These are phyloP conservation scores for Malurus elegans DNA, from an alignment of 2,113 vertebrate genomes.

Conservation along the genomic window DNA sequence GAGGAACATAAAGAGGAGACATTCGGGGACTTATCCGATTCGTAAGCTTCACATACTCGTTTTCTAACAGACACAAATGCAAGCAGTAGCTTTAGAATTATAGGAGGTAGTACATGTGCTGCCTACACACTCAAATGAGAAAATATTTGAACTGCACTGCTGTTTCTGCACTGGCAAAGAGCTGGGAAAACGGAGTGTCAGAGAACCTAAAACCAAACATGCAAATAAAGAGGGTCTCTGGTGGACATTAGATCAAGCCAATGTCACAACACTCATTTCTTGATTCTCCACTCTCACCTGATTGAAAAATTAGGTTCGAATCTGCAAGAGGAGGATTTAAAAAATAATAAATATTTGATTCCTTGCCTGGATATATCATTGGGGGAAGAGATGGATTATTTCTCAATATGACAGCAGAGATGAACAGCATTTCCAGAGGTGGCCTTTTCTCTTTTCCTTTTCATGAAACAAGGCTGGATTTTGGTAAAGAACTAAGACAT, in stretches of 20 bases:
- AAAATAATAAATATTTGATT: not conserved
- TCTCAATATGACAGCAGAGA: not conserved
- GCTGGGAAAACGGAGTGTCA: not conserved
- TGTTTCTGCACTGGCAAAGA: not conserved
- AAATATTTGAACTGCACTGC: not conserved
- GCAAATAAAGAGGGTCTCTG: not conserved
- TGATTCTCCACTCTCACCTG: not conserved
- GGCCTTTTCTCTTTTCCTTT: not conserved
- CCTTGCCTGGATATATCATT: not conserved
- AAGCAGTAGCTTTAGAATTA: not conserved
- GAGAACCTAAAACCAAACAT: not conserved
- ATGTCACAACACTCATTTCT: not conserved
- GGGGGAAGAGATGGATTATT: not conserved
- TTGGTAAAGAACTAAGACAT: not conserved
- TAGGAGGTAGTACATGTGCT: not conserved
- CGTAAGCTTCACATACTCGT: not conserved
- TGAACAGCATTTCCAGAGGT: not conserved
- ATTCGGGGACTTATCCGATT: not conserved
- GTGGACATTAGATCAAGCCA: not conserved
- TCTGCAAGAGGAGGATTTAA: not conserved
- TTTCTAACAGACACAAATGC: not conserved
- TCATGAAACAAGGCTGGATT: not conserved
- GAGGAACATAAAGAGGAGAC: not conserved
- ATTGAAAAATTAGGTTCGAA: not conserved
- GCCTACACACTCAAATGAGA: not conserved